Base-by-base conservation (phyloP, 2,888 invertebrate genomes). In the Lasioglossum oenotherae region DNA sequence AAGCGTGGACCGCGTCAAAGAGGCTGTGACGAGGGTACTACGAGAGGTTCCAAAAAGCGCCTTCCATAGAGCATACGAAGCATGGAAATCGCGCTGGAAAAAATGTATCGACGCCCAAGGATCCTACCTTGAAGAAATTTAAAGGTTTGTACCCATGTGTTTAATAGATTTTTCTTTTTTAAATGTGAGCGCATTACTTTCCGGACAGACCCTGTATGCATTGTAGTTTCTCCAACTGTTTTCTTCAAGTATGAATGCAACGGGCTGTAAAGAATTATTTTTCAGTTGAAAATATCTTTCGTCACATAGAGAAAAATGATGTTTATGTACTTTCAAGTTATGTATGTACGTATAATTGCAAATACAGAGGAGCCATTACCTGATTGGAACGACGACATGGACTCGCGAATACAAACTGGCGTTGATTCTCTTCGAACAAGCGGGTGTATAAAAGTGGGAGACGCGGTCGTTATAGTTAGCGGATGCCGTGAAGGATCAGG, bases 401-500 rank as follows among this genome's bases (percentile, higher is more conserved):
- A 97, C 77, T 95, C 95, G 38, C 96, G 97, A 4, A 95, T 97
- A 3, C 96, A 96, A 85, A 96, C 96, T 84, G 96, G 96, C 46
- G 95, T 96, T 12, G 96, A 96, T 76, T 96, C 97, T 94, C 97
- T 97, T 8, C 96, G 97, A 93, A 95, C 95, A 16, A 95, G 95
- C 64, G 97, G 97, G 0, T 97, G 97, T 92, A 95, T 98, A 53
- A 95, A 96, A 88, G 95, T 96, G 19, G 97, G 97, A 0, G 97
- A 98, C 92, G 96, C 97, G 0, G 93, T 98, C 6, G 96, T 98
- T 38, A 95, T 97, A 31, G 96, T 98, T 23, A 97, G 96, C n/a
- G 97, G 98, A 1, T 97, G 97, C 96, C 96, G 96, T 88, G 96
- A 96, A 82, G 97, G 97, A 1, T 95, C 96, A 1, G 97, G 97